These are phyloP conservation scores for Plebejus anna DNA, from an alignment of 2,888 invertebrate species.

Conservation along the genomic window DNA sequence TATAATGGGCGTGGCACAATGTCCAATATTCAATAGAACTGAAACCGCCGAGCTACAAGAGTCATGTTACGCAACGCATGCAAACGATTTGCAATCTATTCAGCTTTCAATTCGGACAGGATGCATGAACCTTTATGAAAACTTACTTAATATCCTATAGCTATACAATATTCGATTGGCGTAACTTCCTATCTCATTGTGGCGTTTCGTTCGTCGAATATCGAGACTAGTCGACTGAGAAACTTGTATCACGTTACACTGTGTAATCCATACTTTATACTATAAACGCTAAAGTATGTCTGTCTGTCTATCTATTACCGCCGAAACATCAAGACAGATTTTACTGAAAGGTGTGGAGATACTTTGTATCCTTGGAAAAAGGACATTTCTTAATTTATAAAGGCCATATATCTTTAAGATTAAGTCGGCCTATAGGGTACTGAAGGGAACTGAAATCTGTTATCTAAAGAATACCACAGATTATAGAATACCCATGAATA, in stretches of 20 bases:
- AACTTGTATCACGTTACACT: neutral
- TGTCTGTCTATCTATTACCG: too few species aligned
- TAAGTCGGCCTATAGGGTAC: too few species aligned
- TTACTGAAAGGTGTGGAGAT: too few species aligned
- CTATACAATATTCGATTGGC: slow-evolving; percentile 39
- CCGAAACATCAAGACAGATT: too few species aligned
- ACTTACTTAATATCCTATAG: slow-evolving; percentile 42
- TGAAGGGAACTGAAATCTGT: too few species aligned
- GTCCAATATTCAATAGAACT: neutral
- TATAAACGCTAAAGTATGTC: too few species aligned
- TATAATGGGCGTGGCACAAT: neutral
- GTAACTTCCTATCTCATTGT: slow-evolving; percentile 36
- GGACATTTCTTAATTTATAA: too few species aligned
- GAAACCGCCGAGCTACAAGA: slow-evolving; percentile 10
- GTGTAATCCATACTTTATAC: neutral
- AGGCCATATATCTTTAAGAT: too few species aligned
- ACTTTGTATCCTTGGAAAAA: too few species aligned
- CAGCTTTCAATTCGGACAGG: slow-evolving; percentile 39
- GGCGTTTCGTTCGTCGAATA: neutral
- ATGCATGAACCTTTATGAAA: slow-evolving; percentile 41
- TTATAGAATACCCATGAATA: neutral
- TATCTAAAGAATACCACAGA: too few species aligned
- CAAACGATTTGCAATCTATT: slow-evolving; percentile 28
- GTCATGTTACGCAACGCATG: slow-evolving; percentile 21
- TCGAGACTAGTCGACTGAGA: slow-evolving; percentile 23